phyloP scores from a whole-genome alignment of 2,888 invertebrate species.

The Exephanes ischioxanthus region DNA sequence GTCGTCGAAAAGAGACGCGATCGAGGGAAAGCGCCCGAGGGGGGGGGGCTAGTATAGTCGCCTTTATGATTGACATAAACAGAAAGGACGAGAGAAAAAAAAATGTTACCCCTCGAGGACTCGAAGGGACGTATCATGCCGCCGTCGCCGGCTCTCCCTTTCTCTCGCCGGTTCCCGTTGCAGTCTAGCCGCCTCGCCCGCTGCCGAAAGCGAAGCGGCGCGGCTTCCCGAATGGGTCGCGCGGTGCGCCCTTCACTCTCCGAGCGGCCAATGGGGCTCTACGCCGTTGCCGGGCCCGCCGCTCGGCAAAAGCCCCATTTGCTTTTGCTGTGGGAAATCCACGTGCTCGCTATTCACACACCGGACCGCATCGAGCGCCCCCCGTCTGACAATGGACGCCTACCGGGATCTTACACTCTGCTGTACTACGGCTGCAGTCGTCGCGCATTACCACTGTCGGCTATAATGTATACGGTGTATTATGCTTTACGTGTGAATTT shows the following conservation, averaged over 20 bases:
- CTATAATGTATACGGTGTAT: neutral
- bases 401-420: constrained; percentile 9
- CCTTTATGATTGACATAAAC: constrained; percentile 54
- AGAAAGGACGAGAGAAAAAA: constrained; percentile 39
- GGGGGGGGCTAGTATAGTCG: no score
- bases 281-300: constrained; percentile 45
- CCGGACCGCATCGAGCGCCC: constrained; percentile 57
- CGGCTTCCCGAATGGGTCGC: constrained; percentile 18
- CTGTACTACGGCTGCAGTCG: neutral
- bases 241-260: constrained; percentile 55
- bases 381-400: constrained; percentile 6
- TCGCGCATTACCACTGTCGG: neutral
- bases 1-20: neutral
- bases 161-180: constrained; percentile 35
- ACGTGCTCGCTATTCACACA: constrained; percentile 83
- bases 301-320: constrained; percentile 77
- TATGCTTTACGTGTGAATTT: constrained; percentile 18
- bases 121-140: constrained; percentile 50
- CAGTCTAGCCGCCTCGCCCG: constrained; percentile 53
- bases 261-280: constrained; percentile 53
- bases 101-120: constrained; percentile 46
- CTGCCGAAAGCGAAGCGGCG: constrained; percentile 79
- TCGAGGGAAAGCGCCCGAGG: neutral
- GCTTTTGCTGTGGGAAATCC: constrained; percentile 84
- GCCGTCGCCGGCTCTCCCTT: constrained; percentile 29